Base-by-base conservation (phyloP, 2,888 invertebrate genomes). In the Dolichopus griseipennis region DNA sequence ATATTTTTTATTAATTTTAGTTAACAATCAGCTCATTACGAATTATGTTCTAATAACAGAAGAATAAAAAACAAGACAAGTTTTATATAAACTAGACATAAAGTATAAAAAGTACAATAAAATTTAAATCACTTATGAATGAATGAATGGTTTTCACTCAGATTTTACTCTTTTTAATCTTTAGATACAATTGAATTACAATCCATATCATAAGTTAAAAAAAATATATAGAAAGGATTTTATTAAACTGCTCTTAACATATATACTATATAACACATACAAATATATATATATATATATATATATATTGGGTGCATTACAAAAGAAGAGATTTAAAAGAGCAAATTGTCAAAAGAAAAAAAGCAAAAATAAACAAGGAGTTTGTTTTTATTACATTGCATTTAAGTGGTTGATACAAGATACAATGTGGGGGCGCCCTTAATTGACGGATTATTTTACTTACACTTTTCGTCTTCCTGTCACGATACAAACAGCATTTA, bases 401-500 rank as follows among this genome's bases (percentile, higher is more conserved):
- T 18, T 5, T 15, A 52, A 52, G 52, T 52, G 52, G 6, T 18
- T 52, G n/a, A 52, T 52, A 52, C 18, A 52, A 52, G 52, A 52
- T 52, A 52, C 15, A 52, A 52, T 52, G 52, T 52, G 52, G 52
- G n/a, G 52, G 52, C 52, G 52, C 15, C 52, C 52, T 52, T 52
- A 52, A 52, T 52, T 52, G 52, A 52, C 52, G 52, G 52, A 52
- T 52, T 52, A 52, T 52, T 52, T 52, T 52, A 6, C 52, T 52
- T 52, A 18, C 52, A 52, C 15, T 18, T 52, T 52, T 52, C 52
- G 52, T n/a, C 18, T 52, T 52, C 52, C 52, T 52, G 52, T 52
- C 52, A 52, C 52, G 52, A 52, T 52, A 52, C 52, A 9, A 52
- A 52, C n/a, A 52, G 18, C 52, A 52, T 52, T 52, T 52, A 6